Evolutionary conservation across 2,888 invertebrate genomes (phyloP), one percentile per base, ranked within the genome.

Genomic region (Eupeodes latifasciatus): DNA sequence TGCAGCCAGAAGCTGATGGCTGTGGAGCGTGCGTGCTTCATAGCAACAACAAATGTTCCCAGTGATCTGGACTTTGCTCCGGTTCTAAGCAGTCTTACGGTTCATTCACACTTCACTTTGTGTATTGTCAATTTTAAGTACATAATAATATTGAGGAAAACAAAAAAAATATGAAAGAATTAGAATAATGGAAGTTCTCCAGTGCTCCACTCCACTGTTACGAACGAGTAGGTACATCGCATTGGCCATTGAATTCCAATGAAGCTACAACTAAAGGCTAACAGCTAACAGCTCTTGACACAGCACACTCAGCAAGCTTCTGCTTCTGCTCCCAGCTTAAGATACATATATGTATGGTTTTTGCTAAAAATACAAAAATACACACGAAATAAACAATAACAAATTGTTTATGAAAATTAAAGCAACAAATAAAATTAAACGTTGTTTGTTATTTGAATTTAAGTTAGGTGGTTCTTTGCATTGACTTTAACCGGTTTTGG

Each of bases 231-330:
- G 27, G 16, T 40, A 40, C 59, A 57, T 69, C 75, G 49, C 67
- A 72, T 81, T 78, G 81, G 77, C 81, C 75, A 77, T 77, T 75
- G 81, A 81, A 85, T 77, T 72, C 71, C 85, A 85, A 83, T 83
- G 47, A 75, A 67, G 75, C 67, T 64, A 14, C 47, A 27, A 14
- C 40, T 40, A 79, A 27, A 79, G 71, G 74, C 81, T 81, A 40
- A 51, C 51, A 49, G 47, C 44, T 64, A 40, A 51, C 51, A 49
- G 47, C 44, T 64, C 12, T 27, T 27, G 55, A 9, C 55, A 36
- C 67, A 67, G 61, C 51, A 34, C 40, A 7, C 51, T 44, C 40
- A 7, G n/a, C 34, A 16, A 53, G 14, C 47, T 51, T n/a, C 27
- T 62, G 64, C 64, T 27, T 27, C 10, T 57, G 14, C 55, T 49